Evolutionary conservation across 2,888 invertebrate genomes (phyloP), one percentile per base, ranked within the genome.

Genomic region (Tenthredo livida): DNA sequence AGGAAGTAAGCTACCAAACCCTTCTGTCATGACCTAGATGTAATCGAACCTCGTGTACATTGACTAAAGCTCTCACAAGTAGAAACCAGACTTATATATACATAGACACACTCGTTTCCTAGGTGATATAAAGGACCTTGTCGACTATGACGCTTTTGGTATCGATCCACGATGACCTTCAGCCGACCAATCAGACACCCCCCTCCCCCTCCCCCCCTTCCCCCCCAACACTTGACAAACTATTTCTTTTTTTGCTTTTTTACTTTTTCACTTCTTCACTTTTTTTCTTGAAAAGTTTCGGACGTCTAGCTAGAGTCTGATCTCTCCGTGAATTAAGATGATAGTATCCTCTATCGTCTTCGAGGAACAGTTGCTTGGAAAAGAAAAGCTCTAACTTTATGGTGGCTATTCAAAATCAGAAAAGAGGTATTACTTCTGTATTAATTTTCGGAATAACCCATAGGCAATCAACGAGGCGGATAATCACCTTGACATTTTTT

Each of bases 61-160:
- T 40, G 37, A 70, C 70, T 37, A n/a, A 40, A 70, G 33, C 61
- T 61, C 10, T 61, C 61, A 12, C 61, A 61, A 61, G 61, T 61
- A 61, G 21, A 61, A 33, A 33, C 67, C 17, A 70, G 9, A 70
- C 70, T 29, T 70, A 70, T 21, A 73, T 21, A 29, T 29, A 15
- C n/a, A 73, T 77, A n/a, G n/a, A 73, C 40, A 77, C 33, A 33
- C n/a, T 77, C 77, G 77, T 80, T 61, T 80, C 80, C 58, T 80
- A 40, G 80, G 80, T 21, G 80, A 80, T 61, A 61, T 80, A 58
- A 21, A 80, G 80, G 80, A 80, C 80, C 80, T 80, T 80, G 80
- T 80, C 80, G 80, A 61, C 58, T 29, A 77, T 77, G 77, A 77
- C 77, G 77, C 77, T 25, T 21, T 21, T 80, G 61, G 43, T 80